Conservation (phyloP, 2,888 invertebrate species). For the Baccha elongata region DNA sequence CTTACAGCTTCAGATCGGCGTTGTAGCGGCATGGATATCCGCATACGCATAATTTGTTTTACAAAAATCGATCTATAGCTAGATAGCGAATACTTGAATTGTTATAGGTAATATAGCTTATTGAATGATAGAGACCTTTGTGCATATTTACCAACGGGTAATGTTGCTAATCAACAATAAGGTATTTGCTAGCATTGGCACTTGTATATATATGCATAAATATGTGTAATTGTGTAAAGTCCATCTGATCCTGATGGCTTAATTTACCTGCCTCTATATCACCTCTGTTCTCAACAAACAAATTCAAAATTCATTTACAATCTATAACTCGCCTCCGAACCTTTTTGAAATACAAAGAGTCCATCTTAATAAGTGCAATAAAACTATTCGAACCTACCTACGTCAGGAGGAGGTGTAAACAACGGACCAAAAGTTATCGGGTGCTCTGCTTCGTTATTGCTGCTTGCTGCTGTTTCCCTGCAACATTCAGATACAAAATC, state of each 20-base stretch:
- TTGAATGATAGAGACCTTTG: too few relatives aligned
- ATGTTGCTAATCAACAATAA: too few relatives aligned
- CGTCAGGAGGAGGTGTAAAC: constrained; percentile 59
- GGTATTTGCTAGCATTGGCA: too few relatives aligned
- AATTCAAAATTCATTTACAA: constrained; percentile 20
- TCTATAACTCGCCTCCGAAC: constrained; percentile 11
- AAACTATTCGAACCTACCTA: constrained; percentile 50
- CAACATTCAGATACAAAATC: constrained; percentile 32
- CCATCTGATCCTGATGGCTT: not conserved
- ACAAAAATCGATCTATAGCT: too few relatives aligned
- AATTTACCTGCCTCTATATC: not conserved
- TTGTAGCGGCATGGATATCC: too few relatives aligned
- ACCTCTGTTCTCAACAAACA: not conserved
- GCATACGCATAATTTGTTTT: too few relatives aligned
- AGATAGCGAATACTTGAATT: too few relatives aligned
- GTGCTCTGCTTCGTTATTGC: constrained; percentile 64
- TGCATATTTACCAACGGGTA: too few relatives aligned
- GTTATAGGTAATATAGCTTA: too few relatives aligned
- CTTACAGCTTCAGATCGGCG: too few relatives aligned
- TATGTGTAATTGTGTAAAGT: too few relatives aligned
- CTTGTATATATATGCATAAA: too few relatives aligned
- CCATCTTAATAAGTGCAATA: constrained; percentile 46
- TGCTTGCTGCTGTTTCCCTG: constrained; percentile 63
- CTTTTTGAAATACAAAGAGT: constrained; percentile 10
- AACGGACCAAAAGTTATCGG: constrained; percentile 47